These are phyloP conservation scores for Loris lydekkerianus DNA, from an alignment of 2,797 vertebrate genomes.

Conservation along the genomic window DNA sequence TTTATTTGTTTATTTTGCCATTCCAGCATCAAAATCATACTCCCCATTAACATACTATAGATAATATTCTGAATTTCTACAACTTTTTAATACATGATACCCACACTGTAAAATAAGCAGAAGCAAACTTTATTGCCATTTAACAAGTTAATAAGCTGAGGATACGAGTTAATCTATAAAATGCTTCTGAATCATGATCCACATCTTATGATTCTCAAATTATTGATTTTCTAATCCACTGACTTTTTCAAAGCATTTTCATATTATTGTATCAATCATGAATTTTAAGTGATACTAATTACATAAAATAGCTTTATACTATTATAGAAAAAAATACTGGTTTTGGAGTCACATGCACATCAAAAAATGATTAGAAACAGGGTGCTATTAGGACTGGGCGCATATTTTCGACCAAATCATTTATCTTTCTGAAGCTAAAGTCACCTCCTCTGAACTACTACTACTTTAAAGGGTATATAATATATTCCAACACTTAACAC, in stretches of 20 bases:
- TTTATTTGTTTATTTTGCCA: slow-evolving; percentile 1
- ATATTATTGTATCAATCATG: neutral
- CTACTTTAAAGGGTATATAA: neutral
- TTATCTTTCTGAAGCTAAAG: neutral
- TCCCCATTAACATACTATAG: neutral
- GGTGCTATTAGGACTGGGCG: neutral
- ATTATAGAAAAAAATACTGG: neutral
- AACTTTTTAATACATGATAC: neutral
- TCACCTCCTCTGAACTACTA: neutral
- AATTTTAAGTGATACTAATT: slow-evolving; percentile 34
- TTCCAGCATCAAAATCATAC: neutral
- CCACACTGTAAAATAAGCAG: slow-evolving; percentile 59
- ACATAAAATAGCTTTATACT: neutral
- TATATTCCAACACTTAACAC: neutral
- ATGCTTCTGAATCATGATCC: slow-evolving; percentile 48
- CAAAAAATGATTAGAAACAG: neutral
- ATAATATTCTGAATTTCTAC: slow-evolving; percentile 39
- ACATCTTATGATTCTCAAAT: slow-evolving; percentile 10
- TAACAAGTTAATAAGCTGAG: slow-evolving; percentile 65
- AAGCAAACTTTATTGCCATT: slow-evolving; percentile 63
- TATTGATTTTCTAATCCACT: slow-evolving; percentile 61
- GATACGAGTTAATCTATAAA: slow-evolving; percentile 48
- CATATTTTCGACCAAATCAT: neutral
- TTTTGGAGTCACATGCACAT: neutral
- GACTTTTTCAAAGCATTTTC: slow-evolving; percentile 56